Evolutionary conservation across 2,797 vertebrate genomes (phyloP).

Genomic region (Melanotaenia nigrans): DNA sequence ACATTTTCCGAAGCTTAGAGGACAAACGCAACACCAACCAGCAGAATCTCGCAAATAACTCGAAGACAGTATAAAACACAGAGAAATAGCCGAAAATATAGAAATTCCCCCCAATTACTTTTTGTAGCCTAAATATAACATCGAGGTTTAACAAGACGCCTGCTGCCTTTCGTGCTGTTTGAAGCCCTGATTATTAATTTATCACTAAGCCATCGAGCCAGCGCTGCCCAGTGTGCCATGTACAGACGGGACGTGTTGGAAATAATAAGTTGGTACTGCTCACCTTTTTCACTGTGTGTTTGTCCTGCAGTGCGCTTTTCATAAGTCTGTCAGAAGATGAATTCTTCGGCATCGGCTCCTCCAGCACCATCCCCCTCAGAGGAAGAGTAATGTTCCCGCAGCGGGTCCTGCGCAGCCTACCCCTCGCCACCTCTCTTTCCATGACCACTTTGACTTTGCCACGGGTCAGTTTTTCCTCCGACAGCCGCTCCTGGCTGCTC

Average conservation of each 20-base stretch:
- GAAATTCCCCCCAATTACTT: slow-evolving; percentile 15
- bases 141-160: neutral
- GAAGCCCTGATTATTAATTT: slow-evolving; percentile 49
- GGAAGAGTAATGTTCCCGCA: slow-evolving; percentile 84
- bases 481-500: slow-evolving; percentile 81
- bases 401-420: slow-evolving; percentile 85
- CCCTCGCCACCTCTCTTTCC: slow-evolving; percentile 85
- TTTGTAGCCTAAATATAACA: neutral
- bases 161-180: slow-evolving; percentile 17
- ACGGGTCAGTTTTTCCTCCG: slow-evolving; percentile 84
- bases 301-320: slow-evolving; percentile 74
- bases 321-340: slow-evolving; percentile 64
- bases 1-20: slow-evolving; percentile 31
- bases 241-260: slow-evolving; percentile 64
- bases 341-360: slow-evolving; percentile 42
- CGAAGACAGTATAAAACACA: neutral
- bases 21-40: slow-evolving; percentile 32
- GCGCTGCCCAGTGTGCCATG: slow-evolving; percentile 10
- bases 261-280: slow-evolving; percentile 71
- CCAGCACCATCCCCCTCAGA: slow-evolving; percentile 62
- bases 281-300: slow-evolving; percentile 76
- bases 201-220: slow-evolving; percentile 30
- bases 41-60: slow-evolving; percentile 8
- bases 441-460: slow-evolving; percentile 87
- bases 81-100: neutral